A percentile compares a stretch with the other conserved stretches of the same genome.
Conservation (phyloP, 2,888 invertebrate species). For the Ptychoptera contaminata region DNA sequence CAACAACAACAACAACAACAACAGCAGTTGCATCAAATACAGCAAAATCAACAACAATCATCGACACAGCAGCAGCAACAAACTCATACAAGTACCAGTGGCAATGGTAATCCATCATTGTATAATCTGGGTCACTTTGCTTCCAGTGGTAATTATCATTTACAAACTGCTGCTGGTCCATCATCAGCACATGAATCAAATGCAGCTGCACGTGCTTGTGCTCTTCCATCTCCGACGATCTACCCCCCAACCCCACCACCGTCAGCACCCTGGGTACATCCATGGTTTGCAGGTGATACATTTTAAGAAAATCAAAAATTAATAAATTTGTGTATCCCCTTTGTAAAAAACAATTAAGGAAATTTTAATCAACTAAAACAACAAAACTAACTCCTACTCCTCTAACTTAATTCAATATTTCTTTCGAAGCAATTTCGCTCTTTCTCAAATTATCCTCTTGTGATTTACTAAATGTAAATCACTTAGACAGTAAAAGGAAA, state of each 20-base stretch:
- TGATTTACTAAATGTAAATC: no score
- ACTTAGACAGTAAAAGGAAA: no score
- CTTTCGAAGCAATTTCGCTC: no score
- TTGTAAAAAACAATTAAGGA: no score
- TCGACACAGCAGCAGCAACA: constrained; percentile 7
- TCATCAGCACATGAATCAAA: constrained; percentile 11
- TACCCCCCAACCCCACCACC: constrained; percentile 33
- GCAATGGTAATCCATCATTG: constrained; percentile 1
- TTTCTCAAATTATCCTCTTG: no score
- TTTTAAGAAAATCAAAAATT: constrained; percentile 14
- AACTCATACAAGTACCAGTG: constrained; percentile 7
- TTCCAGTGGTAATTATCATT: constrained; percentile 11
- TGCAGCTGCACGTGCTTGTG: constrained; percentile 12
- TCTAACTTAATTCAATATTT: no score
- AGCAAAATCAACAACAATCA: background rate
- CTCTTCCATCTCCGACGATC: constrained; percentile 31
- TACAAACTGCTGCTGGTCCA: constrained; percentile 11
- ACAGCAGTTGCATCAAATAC: constrained; percentile 7
- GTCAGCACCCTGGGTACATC: constrained; percentile 31
- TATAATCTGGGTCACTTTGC: constrained; percentile 11
- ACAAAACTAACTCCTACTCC: no score
- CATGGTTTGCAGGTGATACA: constrained; percentile 30
- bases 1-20: constrained; percentile 11
- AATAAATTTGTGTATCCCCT: background rate
- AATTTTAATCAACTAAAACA: no score